These are phyloP conservation scores for Agrenia bidenticulata DNA, from an alignment of 2,888 invertebrate genomes.

Conservation along the genomic window DNA sequence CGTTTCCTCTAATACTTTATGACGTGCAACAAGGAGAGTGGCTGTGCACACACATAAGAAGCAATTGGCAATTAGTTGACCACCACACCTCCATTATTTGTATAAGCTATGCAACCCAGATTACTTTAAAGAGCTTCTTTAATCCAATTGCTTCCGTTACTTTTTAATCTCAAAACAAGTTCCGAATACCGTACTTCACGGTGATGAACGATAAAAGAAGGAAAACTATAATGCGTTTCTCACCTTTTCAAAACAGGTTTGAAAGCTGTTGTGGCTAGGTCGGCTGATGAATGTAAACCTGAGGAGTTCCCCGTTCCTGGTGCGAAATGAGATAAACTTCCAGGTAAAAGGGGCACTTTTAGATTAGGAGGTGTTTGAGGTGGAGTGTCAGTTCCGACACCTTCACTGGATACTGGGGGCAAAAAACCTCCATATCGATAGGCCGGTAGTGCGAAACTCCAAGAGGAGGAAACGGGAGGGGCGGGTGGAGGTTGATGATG, in stretches of 20 bases:
- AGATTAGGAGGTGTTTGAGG: conserved; percentile 80
- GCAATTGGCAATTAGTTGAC: too few species aligned
- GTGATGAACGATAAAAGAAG: too few species aligned
- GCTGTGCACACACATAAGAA: too few species aligned
- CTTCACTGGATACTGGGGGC: conserved; percentile 46
- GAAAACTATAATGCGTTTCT: conserved; percentile 51
- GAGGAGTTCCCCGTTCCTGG: conserved; percentile 48
- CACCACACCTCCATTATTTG: too few species aligned
- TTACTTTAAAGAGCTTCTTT: too few species aligned
- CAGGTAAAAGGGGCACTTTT: conserved; percentile 80
- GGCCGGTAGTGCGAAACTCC: conserved; percentile 62
- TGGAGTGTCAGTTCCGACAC: conserved; percentile 43
- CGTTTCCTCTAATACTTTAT: too few species aligned
- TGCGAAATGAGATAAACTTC: conserved; percentile 59
- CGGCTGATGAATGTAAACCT: conserved; percentile 56
- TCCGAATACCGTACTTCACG: too few species aligned
- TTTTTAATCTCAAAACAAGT: too few species aligned
- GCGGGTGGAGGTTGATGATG: conserved; percentile 56
- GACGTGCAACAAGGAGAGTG: too few species aligned
- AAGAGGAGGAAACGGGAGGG: conserved; percentile 61
- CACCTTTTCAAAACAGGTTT: conserved; percentile 90
- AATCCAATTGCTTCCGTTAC: too few species aligned
- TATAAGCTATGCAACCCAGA: too few species aligned
- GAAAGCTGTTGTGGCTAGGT: conserved; percentile 66
- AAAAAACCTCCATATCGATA: conserved; percentile 53